Percentiles rank a stretch among this genome's conserved stretches.
These are phyloP conservation scores for Neodiprion pinetum DNA, from an alignment of 1,140 invertebrate species.

Conservation along the genomic window DNA sequence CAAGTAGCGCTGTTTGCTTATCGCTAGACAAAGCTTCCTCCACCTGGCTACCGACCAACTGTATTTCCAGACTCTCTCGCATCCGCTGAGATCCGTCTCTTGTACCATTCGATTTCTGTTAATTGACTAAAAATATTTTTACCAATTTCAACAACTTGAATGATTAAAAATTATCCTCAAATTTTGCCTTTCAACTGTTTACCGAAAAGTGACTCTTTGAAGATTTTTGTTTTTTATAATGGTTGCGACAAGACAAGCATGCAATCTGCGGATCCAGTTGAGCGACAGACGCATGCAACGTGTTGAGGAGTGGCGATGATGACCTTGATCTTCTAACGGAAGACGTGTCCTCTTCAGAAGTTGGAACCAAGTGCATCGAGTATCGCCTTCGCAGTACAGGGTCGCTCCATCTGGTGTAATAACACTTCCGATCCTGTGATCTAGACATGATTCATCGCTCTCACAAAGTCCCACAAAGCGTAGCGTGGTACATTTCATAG, in stretches of 20 bases:
- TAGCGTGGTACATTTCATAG: background rate
- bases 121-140: background rate
- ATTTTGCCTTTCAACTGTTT: constrained; percentile 17
- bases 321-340: constrained; percentile 23
- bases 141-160: background rate
- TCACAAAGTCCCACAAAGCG: background rate
- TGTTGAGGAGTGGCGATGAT: constrained; percentile 19
- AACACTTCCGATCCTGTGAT: constrained; percentile 13
- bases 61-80: constrained; percentile 28
- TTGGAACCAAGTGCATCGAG: constrained; percentile 11
- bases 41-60: constrained; percentile 32
- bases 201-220: constrained; percentile 16
- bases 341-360: constrained; percentile 27
- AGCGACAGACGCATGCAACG: background rate
- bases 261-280: background rate
- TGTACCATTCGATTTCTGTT: background rate
- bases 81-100: constrained; percentile 15
- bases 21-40: constrained; percentile 32
- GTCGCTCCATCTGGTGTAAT: constrained; percentile 28
- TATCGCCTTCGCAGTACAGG: constrained; percentile 24
- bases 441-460: constrained; percentile 21
- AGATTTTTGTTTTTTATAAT: constrained; percentile 10
- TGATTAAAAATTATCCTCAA: background rate
- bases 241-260: constrained; percentile 23
- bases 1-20: constrained; percentile 24